Evolutionary conservation across 2,888 invertebrate genomes (phyloP), one percentile per base, ranked within the genome.

Genomic region (Cacoxenus indagator): DNA sequence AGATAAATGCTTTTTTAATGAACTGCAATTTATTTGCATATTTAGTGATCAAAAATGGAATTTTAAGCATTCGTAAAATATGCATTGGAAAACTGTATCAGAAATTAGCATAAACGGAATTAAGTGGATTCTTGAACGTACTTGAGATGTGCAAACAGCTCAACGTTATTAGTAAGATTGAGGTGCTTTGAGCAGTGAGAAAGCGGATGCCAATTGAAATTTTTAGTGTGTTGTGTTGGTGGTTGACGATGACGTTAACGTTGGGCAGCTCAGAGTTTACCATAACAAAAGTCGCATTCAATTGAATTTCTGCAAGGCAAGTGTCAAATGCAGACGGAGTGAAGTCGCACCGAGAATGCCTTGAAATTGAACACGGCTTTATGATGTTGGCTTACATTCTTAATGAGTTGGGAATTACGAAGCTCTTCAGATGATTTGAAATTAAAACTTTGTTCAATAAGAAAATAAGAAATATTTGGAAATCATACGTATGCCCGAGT

Each of bases 11-110:
- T 27, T 26, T 55, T n/a, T 22, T 4, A 57, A 57, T 5, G 11
- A 29, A 29, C n/a, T 57, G 57, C 57, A 57, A 57, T 57, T 57
- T 57, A 57, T 57, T 57, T 57, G 57, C 57, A 57, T 57, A 57
- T 51, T 51, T 51, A 51, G 9, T 22, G 22, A 22, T 17, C 17
- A 51, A 51, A 6, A 51, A 51, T 8, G 1, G 51, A 9, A 1
- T 37, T 37, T 37, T 37, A 37, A 37, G 37, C 37, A 8, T 37
- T 37, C 9, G 1, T 37, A 37, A 37, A 37, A 37, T 37, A 37
- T 37, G 37, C 37, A 37, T 37, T 4, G 37, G 14, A 37, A 37
- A 37, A 37, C 14, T 2, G 1, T 37, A 4, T 37, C 14, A 5
- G 8, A 37, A 37, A 37, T 37, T 37, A 37, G 14, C 37, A 37